phyloP scores from a whole-genome alignment of 2,797 vertebrate genomes.

The Anabas testudineus region DNA sequence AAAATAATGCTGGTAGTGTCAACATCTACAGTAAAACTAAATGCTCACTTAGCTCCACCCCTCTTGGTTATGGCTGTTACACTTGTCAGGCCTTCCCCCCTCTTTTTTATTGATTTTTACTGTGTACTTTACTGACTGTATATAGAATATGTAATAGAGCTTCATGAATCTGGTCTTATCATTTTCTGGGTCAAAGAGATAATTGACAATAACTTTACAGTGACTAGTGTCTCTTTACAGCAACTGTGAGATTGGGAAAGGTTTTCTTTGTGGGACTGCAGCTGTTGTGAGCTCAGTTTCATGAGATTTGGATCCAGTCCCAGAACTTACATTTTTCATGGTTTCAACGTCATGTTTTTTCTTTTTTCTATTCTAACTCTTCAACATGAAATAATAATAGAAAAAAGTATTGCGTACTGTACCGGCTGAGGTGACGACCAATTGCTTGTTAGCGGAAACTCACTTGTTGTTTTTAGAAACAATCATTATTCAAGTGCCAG shows the following conservation, averaged over 20 bases:
- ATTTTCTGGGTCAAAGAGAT: conserved; percentile 17
- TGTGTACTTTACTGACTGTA: too few species aligned
- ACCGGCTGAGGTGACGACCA: conserved; percentile 43
- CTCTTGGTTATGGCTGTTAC: too few species aligned
- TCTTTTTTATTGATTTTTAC: too few species aligned
- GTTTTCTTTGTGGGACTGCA: conserved; percentile 61
- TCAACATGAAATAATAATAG: conserved; percentile 50
- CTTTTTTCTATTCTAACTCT: conserved; percentile 48
- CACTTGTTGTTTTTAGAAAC: conserved; percentile 58
- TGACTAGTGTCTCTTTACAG: conserved; percentile 56
- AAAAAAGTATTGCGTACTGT: conserved; percentile 27
- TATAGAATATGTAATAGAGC: too few species aligned
- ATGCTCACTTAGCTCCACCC: too few species aligned
- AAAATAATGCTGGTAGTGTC: too few species aligned
- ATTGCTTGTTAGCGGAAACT: conserved; percentile 51
- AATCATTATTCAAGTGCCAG: conserved; percentile 25
- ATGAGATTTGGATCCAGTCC: conserved; percentile 74
- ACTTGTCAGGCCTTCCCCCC: too few species aligned
- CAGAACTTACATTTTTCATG: conserved; percentile 71
- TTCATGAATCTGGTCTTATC: neutral
- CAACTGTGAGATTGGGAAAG: conserved; percentile 55
- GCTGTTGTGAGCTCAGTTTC: conserved; percentile 77
- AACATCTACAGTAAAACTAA: too few species aligned
- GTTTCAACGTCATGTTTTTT: conserved; percentile 56
- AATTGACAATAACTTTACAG: conserved; percentile 18